phyloP scores from a whole-genome alignment of 2,888 invertebrate species.

The Papilio gigon region DNA sequence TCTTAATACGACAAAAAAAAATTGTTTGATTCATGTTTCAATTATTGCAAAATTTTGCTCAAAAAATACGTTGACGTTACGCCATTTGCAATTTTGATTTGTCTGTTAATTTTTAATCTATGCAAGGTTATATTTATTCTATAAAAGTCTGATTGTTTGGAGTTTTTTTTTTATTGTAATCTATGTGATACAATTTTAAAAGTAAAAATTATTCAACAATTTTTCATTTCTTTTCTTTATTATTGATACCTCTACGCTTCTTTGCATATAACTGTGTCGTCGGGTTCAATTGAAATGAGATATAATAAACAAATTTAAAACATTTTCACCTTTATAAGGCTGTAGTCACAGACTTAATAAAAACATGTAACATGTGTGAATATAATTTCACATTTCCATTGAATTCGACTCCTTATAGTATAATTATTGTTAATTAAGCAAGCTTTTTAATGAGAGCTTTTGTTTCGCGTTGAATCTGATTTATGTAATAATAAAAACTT shows the following conservation, averaged over 20 bases:
- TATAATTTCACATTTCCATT: too few species aligned
- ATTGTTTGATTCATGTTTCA: constrained; percentile 57
- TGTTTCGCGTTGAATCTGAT: constrained; percentile 57
- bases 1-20: constrained; percentile 68
- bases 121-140: constrained; percentile 52
- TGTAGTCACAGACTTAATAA: too few species aligned
- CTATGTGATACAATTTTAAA: constrained; percentile 67
- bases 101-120: constrained; percentile 45
- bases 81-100: constrained; percentile 43
- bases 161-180: constrained; percentile 73
- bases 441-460: constrained; percentile 58
- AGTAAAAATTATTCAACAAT: constrained; percentile 70
- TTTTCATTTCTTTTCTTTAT: constrained; percentile 54
- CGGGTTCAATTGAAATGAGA: too few species aligned
- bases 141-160: constrained; percentile 68
- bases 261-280: constrained; percentile 57
- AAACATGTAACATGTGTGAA: too few species aligned
- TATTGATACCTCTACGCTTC: constrained; percentile 58
- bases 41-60: constrained; percentile 76
- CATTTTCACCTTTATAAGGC: too few species aligned
- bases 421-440: constrained; percentile 54
- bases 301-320: too few species aligned
- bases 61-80: constrained; percentile 60
- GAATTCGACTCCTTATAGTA: too few species aligned
- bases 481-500: constrained; percentile 53